Conservation (phyloP, 2,797 vertebrate genomes). For the Denticeps clupeoides region DNA sequence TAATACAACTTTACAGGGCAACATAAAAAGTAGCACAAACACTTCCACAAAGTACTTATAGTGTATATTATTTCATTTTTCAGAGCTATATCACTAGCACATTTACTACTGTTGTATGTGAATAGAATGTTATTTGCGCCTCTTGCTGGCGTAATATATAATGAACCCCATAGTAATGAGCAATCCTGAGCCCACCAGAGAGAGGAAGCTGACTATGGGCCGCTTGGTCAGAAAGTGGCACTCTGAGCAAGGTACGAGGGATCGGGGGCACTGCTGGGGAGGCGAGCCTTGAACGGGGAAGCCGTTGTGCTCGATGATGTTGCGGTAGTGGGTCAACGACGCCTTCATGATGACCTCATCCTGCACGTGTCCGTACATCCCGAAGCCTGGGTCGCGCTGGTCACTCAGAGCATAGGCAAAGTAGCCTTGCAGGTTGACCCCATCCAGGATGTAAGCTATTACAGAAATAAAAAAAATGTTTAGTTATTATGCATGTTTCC, state of each 20-base stretch:
- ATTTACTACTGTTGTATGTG: too few species aligned
- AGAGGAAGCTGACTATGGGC: constrained; percentile 72
- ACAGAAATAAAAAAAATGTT: too few species aligned
- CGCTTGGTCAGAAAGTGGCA: constrained; percentile 62
- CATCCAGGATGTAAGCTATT: constrained; percentile 76
- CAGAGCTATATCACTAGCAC: too few species aligned
- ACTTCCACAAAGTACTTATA: too few species aligned
- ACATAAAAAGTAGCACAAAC: too few species aligned
- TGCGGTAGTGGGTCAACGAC: constrained; percentile 74
- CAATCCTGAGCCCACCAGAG: constrained; percentile 66
- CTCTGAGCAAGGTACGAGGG: constrained; percentile 41
- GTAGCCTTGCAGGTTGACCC: constrained; percentile 83
- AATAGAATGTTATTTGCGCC: constrained; percentile 31
- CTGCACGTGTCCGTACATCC: constrained; percentile 72
- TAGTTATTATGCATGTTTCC: too few species aligned
- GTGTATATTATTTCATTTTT: too few species aligned
- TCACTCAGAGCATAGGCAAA: constrained; percentile 87
- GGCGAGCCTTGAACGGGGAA: constrained; percentile 56
- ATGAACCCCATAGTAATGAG: constrained; percentile 72
- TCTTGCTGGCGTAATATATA: constrained; percentile 74
- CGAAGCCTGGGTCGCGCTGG: constrained; percentile 74
- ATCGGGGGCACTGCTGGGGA: constrained; percentile 54
- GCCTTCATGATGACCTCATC: constrained; percentile 73
- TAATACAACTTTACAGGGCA: too few species aligned
- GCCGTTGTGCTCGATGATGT: constrained; percentile 77